These are phyloP conservation scores for Myopa tessellatipennis DNA, from an alignment of 2,888 invertebrate genomes.

Conservation along the genomic window DNA sequence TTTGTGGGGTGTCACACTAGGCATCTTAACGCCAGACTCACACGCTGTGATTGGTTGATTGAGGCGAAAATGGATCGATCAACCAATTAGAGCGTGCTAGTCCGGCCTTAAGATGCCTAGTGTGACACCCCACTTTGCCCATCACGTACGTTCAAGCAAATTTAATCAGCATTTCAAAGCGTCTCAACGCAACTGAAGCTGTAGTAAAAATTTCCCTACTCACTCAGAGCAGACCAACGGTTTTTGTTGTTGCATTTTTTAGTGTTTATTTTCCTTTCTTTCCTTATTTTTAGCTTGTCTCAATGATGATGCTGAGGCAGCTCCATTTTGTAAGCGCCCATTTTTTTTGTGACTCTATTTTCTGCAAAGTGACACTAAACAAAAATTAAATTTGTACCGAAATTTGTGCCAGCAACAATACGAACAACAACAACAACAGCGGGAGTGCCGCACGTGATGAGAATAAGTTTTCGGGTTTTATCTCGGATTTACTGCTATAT, in stretches of 20 bases:
- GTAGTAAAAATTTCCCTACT: slow-evolving; percentile 29
- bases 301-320: not conserved
- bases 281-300: not conserved
- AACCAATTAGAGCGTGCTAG: too few relatives aligned
- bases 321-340: not conserved
- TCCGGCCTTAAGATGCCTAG: too few relatives aligned
- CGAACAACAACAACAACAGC: not conserved
- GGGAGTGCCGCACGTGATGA: slow-evolving; percentile 27
- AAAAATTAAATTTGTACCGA: slow-evolving; percentile 38
- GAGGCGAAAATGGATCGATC: too few relatives aligned
- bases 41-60: too few relatives aligned
- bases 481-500: slow-evolving; percentile 24
- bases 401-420: slow-evolving; percentile 10
- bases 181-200: slow-evolving; percentile 18
- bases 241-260: too few relatives aligned
- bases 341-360: not conserved
- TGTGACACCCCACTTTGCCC: too few relatives aligned
- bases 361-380: slow-evolving; percentile 33
- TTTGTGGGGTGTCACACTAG: too few relatives aligned
- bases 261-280: too few relatives aligned
- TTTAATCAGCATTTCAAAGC: slow-evolving; percentile 39
- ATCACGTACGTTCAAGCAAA: slow-evolving; percentile 35
- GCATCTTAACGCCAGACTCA: too few relatives aligned
- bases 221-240: not conserved
- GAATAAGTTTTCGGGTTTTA: slow-evolving; percentile 32